These are phyloP conservation scores for Pangasius djambal DNA, from an alignment of 2,797 vertebrate genomes.

Conservation along the genomic window DNA sequence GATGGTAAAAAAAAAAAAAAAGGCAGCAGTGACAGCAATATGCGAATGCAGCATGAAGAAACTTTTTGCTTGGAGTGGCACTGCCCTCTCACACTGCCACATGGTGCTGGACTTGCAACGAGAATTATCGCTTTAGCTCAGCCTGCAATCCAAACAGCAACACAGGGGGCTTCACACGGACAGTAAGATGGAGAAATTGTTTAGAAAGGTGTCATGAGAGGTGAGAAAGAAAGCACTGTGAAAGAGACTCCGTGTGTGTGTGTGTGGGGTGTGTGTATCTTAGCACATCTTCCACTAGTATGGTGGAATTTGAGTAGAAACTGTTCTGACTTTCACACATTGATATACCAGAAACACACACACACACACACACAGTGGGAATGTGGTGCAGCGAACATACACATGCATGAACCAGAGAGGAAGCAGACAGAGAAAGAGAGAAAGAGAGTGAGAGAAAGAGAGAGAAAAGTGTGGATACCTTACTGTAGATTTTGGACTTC, in stretches of 20 bases:
- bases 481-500: constrained; percentile 80
- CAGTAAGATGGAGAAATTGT: constrained; percentile 2
- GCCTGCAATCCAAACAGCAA: constrained; percentile 18
- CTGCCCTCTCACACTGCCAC: constrained; percentile 21
- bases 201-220: constrained; percentile 1
- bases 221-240: not conserved
- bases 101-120: constrained; percentile 8
- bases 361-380: constrained; percentile 7
- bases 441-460: constrained; percentile 22
- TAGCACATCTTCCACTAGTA: not conserved
- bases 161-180: not conserved
- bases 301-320: constrained; percentile 16
- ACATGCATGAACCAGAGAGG: constrained; percentile 24
- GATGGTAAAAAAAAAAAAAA: constrained; percentile 10
- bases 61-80: not conserved
- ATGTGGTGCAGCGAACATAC: constrained; percentile 35
- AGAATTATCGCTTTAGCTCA: constrained; percentile 28
- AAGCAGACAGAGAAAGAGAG: constrained; percentile 20
- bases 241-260: not conserved
- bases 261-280: not conserved
- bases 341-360: constrained; percentile 39
- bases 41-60: constrained; percentile 27
- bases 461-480: constrained; percentile 71
- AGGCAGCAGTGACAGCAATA: not conserved
- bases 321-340: constrained; percentile 7